A percentile compares a stretch with the other conserved stretches of the same genome.
These are phyloP conservation scores for Patella caerulea DNA, from an alignment of 2,888 invertebrate species.

Conservation along the genomic window DNA sequence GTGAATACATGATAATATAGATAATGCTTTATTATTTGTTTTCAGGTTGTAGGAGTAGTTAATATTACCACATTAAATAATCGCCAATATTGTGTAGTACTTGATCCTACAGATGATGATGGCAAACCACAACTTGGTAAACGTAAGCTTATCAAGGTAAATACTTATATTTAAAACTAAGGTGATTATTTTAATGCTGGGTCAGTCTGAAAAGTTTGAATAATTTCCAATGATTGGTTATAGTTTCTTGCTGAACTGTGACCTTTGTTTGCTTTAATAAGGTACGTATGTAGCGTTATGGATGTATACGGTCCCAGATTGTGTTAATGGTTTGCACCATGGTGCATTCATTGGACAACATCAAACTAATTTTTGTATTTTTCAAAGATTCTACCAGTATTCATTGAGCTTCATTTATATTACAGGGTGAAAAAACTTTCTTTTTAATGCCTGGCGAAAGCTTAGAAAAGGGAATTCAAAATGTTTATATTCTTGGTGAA, in stretches of 20 bases:
- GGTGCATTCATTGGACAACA: background rate
- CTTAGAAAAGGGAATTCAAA: slow-evolving; percentile 73
- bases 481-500: slow-evolving; percentile 73
- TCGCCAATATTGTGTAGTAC: slow-evolving; percentile 73
- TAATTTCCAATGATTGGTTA: too few relatives aligned
- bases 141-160: slow-evolving; percentile 72
- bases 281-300: too few relatives aligned
- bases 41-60: slow-evolving; percentile 71
- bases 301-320: too few relatives aligned
- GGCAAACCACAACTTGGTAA: slow-evolving; percentile 72
- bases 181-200: background rate
- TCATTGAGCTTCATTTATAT: slow-evolving; percentile 9
- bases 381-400: background rate
- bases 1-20: background rate
- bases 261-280: too few relatives aligned
- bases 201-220: background rate
- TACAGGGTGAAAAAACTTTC: slow-evolving; percentile 73
- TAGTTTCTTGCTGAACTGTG: too few relatives aligned
- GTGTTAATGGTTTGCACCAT: too few relatives aligned
- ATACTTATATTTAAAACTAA: background rate
- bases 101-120: slow-evolving; percentile 71
- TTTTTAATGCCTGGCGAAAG: slow-evolving; percentile 73
- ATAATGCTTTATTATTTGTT: slow-evolving; percentile 6
- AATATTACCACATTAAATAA: slow-evolving; percentile 73
- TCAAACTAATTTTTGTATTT: background rate